Evolutionary conservation across 2,113 vertebrate species (phyloP).

Genomic region (Sylvilagus bachmani): DNA sequence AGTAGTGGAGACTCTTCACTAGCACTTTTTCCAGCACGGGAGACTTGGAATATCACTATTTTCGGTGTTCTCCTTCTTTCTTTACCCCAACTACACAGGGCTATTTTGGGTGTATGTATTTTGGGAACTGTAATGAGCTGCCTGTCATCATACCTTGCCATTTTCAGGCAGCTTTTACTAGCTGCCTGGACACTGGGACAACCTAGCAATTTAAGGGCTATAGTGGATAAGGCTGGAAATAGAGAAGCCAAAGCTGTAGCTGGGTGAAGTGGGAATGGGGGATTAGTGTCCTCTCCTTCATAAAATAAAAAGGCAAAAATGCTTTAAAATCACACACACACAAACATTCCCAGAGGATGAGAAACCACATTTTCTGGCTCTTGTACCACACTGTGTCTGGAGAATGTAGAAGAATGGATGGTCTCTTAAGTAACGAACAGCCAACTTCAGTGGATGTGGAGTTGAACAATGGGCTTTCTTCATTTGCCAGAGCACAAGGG

Average conservation of each 20-base stretch:
- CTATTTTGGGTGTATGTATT: slow-evolving; percentile 78
- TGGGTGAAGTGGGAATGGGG: not conserved
- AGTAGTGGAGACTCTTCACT: not conserved
- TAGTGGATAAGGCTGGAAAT: slow-evolving; percentile 80
- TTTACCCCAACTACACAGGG: slow-evolving; percentile 17
- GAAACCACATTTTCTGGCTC: not conserved
- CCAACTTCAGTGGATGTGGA: not conserved
- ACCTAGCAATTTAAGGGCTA: slow-evolving; percentile 82
- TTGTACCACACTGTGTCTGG: not conserved
- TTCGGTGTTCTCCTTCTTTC: not conserved
- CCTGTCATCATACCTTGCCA: slow-evolving; percentile 74
- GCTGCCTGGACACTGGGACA: slow-evolving; percentile 61
- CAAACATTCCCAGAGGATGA: not conserved
- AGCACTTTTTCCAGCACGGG: not conserved
- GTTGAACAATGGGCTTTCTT: not conserved
- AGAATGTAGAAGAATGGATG: not conserved
- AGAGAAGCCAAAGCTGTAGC: not conserved
- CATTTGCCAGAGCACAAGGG: not conserved
- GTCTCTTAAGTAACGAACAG: slow-evolving; percentile 1
- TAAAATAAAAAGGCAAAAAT: not conserved
- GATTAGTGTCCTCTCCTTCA: not conserved
- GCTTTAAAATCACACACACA: not conserved
- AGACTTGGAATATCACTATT: not conserved
- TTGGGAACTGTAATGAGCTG: slow-evolving; percentile 78
- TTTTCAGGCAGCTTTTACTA: slow-evolving; percentile 78